Percentiles rank a stretch among this genome's conserved stretches.
Conservation (phyloP, 2,113 vertebrate genomes). For the Psophia crepitans region DNA sequence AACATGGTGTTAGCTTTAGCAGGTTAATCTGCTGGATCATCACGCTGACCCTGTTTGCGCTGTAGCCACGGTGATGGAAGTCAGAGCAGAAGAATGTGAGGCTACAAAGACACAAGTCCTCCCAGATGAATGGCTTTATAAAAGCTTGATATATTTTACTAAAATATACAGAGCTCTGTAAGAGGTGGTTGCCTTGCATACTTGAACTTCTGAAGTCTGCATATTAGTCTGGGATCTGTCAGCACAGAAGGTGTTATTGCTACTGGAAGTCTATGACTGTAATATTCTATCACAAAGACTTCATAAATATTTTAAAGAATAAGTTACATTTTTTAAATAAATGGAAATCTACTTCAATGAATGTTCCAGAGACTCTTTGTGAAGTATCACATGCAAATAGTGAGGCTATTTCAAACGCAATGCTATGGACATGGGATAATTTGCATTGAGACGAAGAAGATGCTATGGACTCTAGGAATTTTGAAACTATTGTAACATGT, state of each 20-base stretch:
- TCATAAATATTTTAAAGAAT: neutral
- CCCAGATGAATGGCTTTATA: neutral
- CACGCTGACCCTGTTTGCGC: neutral
- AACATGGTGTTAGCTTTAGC: neutral
- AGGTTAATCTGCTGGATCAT: neutral
- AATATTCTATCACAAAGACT: neutral
- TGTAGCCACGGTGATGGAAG: neutral
- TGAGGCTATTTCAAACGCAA: neutral
- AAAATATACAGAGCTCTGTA: neutral
- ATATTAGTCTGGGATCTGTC: neutral
- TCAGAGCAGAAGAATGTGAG: neutral
- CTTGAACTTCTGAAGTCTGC: neutral
- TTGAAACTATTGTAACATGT: neutral
- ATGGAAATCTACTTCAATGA: neutral
- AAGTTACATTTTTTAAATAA: neutral
- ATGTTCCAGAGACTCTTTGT: neutral
- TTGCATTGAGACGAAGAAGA: neutral
- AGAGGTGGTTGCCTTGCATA: neutral
- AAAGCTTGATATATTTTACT: neutral
- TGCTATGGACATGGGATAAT: accelerated
- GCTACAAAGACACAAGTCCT: neutral
- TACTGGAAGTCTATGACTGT: neutral
- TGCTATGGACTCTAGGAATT: neutral
- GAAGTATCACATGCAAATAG: neutral
- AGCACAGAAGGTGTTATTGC: neutral